phyloP scores from a whole-genome alignment of 2,888 invertebrate genomes.

The Papilio elwesi region DNA sequence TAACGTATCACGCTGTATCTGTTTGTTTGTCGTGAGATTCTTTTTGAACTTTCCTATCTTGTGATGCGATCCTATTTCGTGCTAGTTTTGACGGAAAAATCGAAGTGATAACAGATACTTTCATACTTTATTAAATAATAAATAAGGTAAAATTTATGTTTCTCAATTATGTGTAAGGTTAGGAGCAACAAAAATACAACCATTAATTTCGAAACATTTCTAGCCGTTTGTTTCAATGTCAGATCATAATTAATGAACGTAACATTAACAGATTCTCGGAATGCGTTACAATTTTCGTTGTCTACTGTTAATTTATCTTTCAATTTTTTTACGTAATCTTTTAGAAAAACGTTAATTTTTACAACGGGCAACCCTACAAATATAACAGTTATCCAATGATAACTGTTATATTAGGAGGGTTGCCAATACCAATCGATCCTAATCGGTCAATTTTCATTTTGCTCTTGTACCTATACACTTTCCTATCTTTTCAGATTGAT shows the following conservation, averaged over 20 bases:
- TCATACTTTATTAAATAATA: too few species aligned
- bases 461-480: too few species aligned
- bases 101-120: too few species aligned
- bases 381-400: background rate
- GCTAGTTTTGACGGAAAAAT: too few species aligned
- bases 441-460: too few species aligned
- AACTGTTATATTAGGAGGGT: too few species aligned
- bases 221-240: constrained; percentile 34
- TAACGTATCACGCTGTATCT: background rate
- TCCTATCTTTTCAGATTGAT: too few species aligned
- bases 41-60: constrained; percentile 6
- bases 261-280: constrained; percentile 5
- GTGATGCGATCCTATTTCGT: background rate
- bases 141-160: background rate
- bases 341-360: background rate
- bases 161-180: background rate
- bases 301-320: constrained; percentile 5
- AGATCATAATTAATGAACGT: constrained; percentile 12
- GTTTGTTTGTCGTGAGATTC: background rate
- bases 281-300: constrained; percentile 23
- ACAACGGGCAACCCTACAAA: background rate
- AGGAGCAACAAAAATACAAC: background rate
- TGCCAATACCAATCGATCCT: background rate
- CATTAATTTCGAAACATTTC: constrained; percentile 9
- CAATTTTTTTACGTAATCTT: background rate